Percentiles rank a stretch among this genome's conserved stretches.
phyloP scores from a whole-genome alignment of 2,113 vertebrate genomes.

The Cephalopterus ornatus region DNA sequence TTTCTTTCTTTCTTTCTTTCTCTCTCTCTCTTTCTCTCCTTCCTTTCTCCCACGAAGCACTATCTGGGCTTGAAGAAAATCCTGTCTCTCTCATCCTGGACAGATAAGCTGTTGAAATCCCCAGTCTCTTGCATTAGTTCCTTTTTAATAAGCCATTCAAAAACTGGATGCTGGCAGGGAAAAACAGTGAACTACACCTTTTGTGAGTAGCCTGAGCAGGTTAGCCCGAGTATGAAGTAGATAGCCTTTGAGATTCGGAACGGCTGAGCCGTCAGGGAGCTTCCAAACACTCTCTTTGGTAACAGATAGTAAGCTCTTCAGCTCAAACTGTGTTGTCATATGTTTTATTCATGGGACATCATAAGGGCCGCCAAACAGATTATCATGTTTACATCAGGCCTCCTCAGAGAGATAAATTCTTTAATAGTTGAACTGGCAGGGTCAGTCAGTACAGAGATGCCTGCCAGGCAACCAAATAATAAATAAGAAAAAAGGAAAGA shows the following conservation, averaged over 20 bases:
- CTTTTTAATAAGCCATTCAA: constrained; percentile 71
- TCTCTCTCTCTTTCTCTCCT: not conserved
- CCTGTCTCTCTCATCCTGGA: not conserved
- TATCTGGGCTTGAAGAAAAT: not conserved
- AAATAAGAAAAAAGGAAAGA: constrained; percentile 56
- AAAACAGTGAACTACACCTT: constrained; percentile 69
- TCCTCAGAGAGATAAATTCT: constrained; percentile 87
- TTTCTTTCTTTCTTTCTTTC: not conserved
- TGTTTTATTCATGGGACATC: constrained; percentile 88
- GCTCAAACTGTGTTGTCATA: constrained; percentile 79
- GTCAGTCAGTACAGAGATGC: constrained; percentile 70
- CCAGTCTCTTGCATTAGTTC: constrained; percentile 25
- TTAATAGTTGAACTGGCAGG: constrained; percentile 83
- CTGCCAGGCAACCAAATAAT: constrained; percentile 67
- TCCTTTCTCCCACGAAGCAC: not conserved
- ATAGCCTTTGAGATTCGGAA: constrained; percentile 72
- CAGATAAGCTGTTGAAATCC: not conserved
- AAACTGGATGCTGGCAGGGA: constrained; percentile 67
- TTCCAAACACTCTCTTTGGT: constrained; percentile 75
- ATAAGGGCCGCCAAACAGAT: constrained; percentile 85
- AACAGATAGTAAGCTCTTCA: constrained; percentile 80
- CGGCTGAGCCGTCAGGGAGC: constrained; percentile 59
- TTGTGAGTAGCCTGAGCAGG: constrained; percentile 46
- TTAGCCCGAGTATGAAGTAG: constrained; percentile 49
- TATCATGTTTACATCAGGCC: constrained; percentile 86